Base-by-base conservation (phyloP, 1,140 invertebrate species). In the Nebria ingens region DNA sequence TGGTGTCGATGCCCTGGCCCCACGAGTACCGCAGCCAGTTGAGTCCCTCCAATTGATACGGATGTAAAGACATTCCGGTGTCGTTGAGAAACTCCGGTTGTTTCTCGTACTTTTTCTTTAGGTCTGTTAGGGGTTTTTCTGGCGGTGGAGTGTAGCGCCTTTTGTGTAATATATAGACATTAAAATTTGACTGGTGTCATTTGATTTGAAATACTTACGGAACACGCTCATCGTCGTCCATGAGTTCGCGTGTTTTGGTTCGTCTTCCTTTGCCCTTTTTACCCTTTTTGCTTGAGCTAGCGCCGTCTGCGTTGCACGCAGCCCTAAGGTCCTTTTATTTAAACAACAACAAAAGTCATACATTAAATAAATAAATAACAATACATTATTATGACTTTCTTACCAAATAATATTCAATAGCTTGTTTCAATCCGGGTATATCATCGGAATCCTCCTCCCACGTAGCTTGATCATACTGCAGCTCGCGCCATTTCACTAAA, bases 401-500 rank as follows among this genome's bases (percentile, higher is more conserved):
- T 66, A 80, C 78, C 71, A 90, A 83, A 72, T 99, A 99, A 68
- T 91, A 92, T 59, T 98, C 92, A 40, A 96, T 86, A 9, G 89
- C 86, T 57, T 82, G 79, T 59, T 92, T 89, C 11, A 95, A 74
- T 1, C 89, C 89, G 0, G 87, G 84, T 64, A 97, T 93, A 58
- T 94, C 90, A 56, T 85, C 86, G 60, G 83, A 79, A 69, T 98
- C 95, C 52, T 90, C 84, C 71, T 99, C 97, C 96, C 96, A 99
- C 0, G 96, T 98, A 4, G 92, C 87, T 68, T 92, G 87, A 70
- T 99, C 96, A 66, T 99, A 99, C 0, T 89, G 83, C 15, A 99
- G 72, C 66, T 99, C 97, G 29, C 93, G 76, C 97, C 97, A 99
- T 73, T 99, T 99, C 0, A 98, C 91, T 53, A 99, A 77, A 76